Evolutionary conservation across 2,888 invertebrate genomes (phyloP).

Genomic region (Aelia acuminata): DNA sequence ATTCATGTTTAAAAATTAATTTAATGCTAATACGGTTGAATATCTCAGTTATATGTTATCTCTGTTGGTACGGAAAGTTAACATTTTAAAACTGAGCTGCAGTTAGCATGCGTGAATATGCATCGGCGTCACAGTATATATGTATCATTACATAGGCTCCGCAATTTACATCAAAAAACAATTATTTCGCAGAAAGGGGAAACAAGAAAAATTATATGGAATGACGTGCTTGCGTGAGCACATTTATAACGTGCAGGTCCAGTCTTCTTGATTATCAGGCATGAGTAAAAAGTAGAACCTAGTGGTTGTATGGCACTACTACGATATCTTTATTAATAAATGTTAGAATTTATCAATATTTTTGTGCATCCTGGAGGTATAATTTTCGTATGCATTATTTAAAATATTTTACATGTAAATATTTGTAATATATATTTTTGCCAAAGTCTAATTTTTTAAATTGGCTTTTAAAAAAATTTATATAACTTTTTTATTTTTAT

Average conservation of each 20-base stretch:
- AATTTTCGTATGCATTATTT: no score
- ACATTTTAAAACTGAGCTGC: neutral
- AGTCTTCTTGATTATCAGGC: constrained; percentile 28
- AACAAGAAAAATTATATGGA: neutral
- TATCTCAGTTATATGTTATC: no score
- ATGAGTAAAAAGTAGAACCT: constrained; percentile 16
- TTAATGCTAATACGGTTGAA: no score
- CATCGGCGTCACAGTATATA: neutral
- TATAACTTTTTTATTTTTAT: no score
- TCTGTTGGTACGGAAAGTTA: no score
- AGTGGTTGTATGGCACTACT: neutral
- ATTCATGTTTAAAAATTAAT: no score
- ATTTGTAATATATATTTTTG: no score
- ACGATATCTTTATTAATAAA: neutral
- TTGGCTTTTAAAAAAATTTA: no score
- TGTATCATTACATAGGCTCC: neutral
- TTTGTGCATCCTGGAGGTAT: no score
- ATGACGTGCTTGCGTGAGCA: constrained; percentile 22
- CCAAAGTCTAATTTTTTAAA: no score
- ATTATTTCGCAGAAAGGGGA: neutral
- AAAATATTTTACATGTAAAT: no score
- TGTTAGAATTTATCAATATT: neutral
- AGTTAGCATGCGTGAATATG: neutral
- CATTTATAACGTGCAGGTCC: neutral
- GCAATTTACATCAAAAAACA: neutral